Conservation (phyloP, 92 coral and sea anemone species). For the Parazoanthus swiftii region DNA sequence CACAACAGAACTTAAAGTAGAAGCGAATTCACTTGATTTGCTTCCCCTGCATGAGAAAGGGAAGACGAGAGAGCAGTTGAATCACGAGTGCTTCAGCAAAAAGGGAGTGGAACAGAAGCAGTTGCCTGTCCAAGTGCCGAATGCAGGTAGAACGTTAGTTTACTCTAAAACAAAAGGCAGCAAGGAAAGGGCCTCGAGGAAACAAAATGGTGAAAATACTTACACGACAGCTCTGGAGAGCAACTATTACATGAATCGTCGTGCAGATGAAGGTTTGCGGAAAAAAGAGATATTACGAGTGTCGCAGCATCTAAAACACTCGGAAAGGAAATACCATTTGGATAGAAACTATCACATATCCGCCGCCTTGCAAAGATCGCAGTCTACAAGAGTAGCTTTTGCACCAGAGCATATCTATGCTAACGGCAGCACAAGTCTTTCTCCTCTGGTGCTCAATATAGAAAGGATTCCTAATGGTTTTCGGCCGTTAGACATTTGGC, state of each 20-base stretch:
- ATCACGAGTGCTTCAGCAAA: background rate
- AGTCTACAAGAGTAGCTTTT: background rate
- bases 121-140: background rate
- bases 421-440: background rate
- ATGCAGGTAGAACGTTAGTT: background rate
- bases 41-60: background rate
- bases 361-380: background rate
- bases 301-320: background rate
- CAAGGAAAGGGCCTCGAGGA: background rate
- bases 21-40: slow-evolving; percentile 1
- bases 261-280: background rate
- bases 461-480: background rate
- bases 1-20: background rate
- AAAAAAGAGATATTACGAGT: background rate
- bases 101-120: background rate
- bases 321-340: background rate
- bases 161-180: background rate
- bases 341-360: background rate
- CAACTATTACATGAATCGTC: background rate
- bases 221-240: background rate
- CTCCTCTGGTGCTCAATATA: background rate
- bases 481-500: background rate
- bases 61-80: background rate
- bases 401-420: background rate
- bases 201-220: background rate